A percentile compares a stretch with the other conserved stretches of the same genome.
These are phyloP conservation scores for Psettodes erumei DNA, from an alignment of 2,113 vertebrate genomes.

Conservation along the genomic window DNA sequence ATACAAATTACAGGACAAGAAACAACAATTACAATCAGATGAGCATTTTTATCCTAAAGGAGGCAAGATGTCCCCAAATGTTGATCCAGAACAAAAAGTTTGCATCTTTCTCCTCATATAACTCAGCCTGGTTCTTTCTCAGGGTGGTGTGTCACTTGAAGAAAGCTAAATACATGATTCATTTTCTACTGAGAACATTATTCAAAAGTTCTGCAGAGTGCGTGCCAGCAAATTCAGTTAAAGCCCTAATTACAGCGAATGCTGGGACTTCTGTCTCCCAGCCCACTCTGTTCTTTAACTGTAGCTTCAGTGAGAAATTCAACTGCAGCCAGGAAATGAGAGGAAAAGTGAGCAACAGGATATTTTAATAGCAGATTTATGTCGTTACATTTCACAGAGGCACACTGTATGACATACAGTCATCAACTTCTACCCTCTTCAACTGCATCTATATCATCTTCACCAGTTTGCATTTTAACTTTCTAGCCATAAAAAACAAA, in stretches of 20 bases:
- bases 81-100: background rate
- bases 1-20: no score
- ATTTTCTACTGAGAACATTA: conserved; percentile 62
- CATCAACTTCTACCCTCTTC: no score
- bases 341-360: conserved; percentile 18
- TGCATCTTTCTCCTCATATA: conserved; percentile 10
- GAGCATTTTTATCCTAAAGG: background rate
- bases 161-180: conserved; percentile 57
- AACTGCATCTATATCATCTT: background rate
- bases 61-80: background rate
- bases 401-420: background rate
- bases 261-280: conserved; percentile 56
- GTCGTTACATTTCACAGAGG: background rate
- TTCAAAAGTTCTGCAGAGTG: conserved; percentile 60
- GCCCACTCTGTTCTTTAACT: conserved; percentile 66
- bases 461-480: background rate
- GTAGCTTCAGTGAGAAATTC: conserved; percentile 42
- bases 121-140: conserved; percentile 12
- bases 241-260: conserved; percentile 55
- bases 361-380: conserved; percentile 15
- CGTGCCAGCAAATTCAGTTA: conserved; percentile 63
- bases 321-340: conserved; percentile 8
- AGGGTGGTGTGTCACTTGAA: conserved; percentile 39
- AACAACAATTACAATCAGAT: no score
- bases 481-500: background rate